phyloP scores from a whole-genome alignment of 2,888 invertebrate species.

The Blastobasis lacticolella region DNA sequence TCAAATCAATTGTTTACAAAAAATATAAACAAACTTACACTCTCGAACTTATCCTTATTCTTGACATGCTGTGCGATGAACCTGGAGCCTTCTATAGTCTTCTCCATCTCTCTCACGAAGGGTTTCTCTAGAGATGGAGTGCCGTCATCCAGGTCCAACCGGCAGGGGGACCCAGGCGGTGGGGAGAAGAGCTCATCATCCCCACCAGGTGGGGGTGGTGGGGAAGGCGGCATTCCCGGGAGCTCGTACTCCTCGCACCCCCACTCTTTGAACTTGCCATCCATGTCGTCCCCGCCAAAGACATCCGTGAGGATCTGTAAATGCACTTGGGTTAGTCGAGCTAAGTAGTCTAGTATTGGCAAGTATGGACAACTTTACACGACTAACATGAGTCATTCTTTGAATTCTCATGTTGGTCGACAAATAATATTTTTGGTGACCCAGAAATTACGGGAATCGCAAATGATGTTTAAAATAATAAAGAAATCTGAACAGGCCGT shows the following conservation, averaged over 20 bases:
- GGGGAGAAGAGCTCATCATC: conserved; percentile 91
- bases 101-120: conserved; percentile 89
- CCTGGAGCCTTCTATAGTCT: conserved; percentile 92
- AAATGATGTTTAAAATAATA: too few species aligned
- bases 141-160: conserved; percentile 73
- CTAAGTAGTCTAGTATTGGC: too few species aligned
- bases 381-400: too few species aligned
- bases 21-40: conserved; percentile 77
- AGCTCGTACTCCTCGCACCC: conserved; percentile 82
- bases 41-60: conserved; percentile 95
- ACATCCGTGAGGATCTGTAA: conserved; percentile 85
- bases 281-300: conserved; percentile 75
- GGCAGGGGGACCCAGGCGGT: conserved; percentile 78
- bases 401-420: too few species aligned
- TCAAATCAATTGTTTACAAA: not conserved
- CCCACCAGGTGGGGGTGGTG: conserved; percentile 83
- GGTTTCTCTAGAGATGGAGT: conserved; percentile 90
- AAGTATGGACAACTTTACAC: too few species aligned
- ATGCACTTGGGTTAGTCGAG: not conserved
- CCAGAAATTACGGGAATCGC: too few species aligned
- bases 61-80: conserved; percentile 96
- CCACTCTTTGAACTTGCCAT: conserved; percentile 68
- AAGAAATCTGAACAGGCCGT: too few species aligned
- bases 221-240: conserved; percentile 81
- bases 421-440: too few species aligned